Base-by-base conservation (phyloP, 1,140 invertebrate genomes). In the Atta colombica region DNA sequence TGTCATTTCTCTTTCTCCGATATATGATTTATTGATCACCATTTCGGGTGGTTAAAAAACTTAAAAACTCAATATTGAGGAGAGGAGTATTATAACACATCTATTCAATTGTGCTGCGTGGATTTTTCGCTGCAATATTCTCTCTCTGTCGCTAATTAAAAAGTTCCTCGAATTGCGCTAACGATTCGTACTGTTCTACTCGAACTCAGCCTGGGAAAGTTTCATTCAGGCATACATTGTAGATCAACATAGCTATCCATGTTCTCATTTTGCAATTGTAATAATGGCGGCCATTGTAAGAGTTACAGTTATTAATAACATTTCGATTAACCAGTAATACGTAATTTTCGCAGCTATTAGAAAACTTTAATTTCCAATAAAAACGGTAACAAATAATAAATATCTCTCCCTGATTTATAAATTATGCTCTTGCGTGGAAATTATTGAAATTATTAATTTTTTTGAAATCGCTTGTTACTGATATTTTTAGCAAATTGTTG, bases 1-100 rank as follows among this genome's bases (percentile, higher is more conserved):
- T 12, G 39, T 66, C 28, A 74, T 87, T 75, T 69, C 60, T 53
- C 12, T 51, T 86, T 45, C 28, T 35, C 18, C 12, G 10, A 18
- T 72, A 18, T 72, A 80, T 51, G 21, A 69, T 71, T 51, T 87
- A 85, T 87, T 72, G 74, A 88, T 86, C 53, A 49, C 12, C 51
- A 63, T 78, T 88, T 78, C 45, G 51, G n/a, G 14, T 25, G 39
- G 61, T 75, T 85, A 51, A 49, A 84, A 39, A 3, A 51, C 51
- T 75, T 85, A 51, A 49, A 84, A 39, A 3, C 6, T 58, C 45
- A n/a, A 25, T 18, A 35, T 18, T 0, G 49, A 51, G 49, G 2
- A 51, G 1, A 53, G 16, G 1, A 69, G 16, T 21, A 66, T 7
- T 39, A 28, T 8, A 3, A 14, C 5, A 25, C 61, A 58, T 8